Percentiles rank a stretch among this genome's conserved stretches.
Evolutionary conservation across 2,888 invertebrate genomes (phyloP).

Genomic region (Epinotia ramella): DNA sequence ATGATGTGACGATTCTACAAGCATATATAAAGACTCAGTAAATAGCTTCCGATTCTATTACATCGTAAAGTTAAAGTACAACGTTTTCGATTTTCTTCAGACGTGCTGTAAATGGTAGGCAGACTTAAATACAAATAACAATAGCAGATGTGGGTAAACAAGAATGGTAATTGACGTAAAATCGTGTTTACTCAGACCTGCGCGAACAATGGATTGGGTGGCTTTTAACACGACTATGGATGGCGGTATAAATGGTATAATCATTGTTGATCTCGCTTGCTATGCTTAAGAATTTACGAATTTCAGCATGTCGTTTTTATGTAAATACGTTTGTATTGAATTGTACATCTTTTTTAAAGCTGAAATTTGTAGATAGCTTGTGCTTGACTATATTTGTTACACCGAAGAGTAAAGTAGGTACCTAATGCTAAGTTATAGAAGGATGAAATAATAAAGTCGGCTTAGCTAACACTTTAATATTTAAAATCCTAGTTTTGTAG

Average conservation of each 20-base stretch:
- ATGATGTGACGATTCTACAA: background rate
- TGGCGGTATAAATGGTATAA: constrained; percentile 18
- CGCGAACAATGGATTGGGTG: constrained; percentile 24
- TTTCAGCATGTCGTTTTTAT: background rate
- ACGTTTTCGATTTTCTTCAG: background rate
- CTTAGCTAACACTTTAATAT: no score
- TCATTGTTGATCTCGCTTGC: constrained; percentile 7
- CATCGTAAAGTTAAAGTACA: background rate
- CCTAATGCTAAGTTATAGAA: background rate
- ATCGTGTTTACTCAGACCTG: constrained; percentile 25
- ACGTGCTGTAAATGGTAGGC: constrained; percentile 16
- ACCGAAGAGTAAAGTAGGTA: background rate
- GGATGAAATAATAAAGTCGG: background rate
- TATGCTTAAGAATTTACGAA: background rate
- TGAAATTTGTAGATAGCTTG: constrained; percentile 1
- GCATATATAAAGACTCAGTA: background rate
- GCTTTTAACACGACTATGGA: constrained; percentile 24
- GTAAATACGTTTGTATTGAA: background rate
- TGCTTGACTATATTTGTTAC: background rate
- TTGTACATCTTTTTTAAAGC: background rate
- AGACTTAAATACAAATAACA: constrained; percentile 20
- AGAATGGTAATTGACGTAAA: constrained; percentile 33
- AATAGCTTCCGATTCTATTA: background rate
- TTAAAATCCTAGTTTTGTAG: background rate
- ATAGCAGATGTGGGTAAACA: constrained; percentile 15